Base-by-base conservation (phyloP, 2,113 vertebrate genomes). In the Ivindomyrus marchei region DNA sequence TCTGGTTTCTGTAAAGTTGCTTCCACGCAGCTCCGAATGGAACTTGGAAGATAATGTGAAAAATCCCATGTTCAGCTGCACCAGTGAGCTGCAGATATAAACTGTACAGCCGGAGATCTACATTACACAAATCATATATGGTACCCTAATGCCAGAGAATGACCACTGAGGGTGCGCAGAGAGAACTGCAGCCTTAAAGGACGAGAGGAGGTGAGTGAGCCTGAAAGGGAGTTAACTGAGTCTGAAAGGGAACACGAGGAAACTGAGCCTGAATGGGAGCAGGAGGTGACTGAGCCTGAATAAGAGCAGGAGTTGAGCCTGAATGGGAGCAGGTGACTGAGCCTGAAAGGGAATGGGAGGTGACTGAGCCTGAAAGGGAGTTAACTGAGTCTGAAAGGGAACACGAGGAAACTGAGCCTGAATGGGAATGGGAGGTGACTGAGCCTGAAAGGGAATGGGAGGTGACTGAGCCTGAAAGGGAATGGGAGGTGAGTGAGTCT, bases 1-100 rank as follows among this genome's bases (percentile, higher is more conserved):
- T 93, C 91, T 93, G 91, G 92, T 91, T 93, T 93, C 93, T 92
- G 93, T 89, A 92, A 92, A 91, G 92, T 93, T 92, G 94, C 93
- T 94, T 94, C 93, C 93, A 94, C 93, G 92, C 92, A 91, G 91
- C 92, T 94, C 92, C 90, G 10, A 74, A 49, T 27, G 27, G 39
- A 89, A 66, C 42, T 13, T 17, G 46, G 83, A 85, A 87, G 46
- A 53, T 31, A 52, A 87, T 87, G 86, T n/a, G 84, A 19, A 50
- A 47, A 52, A 24, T 42, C 56, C 62, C 4, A 31, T 84, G 39
- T 45, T 52, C 24, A 58, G 53, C 74, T 27, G n/a, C 7, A 47
- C 15, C 74, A 80, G 31, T 42, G 36, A 80, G 74, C 17, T 24
- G 19, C 45, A 85, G 45, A 85, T 85, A 85, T 27, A n/a, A 45